Evolutionary conservation across 92 coral and sea anemone genomes (phyloP).

Genomic region (Siderastrea siderea): DNA sequence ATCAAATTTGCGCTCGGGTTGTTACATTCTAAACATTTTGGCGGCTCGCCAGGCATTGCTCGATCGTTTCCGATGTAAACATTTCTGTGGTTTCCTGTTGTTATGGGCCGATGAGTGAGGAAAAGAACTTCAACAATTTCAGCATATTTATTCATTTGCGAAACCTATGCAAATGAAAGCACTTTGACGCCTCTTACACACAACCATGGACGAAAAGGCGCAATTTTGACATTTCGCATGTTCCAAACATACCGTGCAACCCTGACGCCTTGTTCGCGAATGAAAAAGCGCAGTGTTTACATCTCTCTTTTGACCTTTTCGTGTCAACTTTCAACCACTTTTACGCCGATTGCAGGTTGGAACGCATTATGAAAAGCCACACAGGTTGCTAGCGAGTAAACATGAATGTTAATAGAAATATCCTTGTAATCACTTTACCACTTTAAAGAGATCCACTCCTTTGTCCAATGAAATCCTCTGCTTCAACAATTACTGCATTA

Average conservation of each 20-base stretch:
- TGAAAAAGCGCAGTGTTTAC: constrained; percentile 14
- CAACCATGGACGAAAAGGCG: constrained; percentile 16
- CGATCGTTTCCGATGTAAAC: constrained; percentile 46
- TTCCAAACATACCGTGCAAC: not conserved
- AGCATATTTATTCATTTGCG: not conserved
- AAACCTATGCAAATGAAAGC: constrained; percentile 34
- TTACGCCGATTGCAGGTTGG: not conserved
- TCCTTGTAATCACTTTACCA: constrained; percentile 31
- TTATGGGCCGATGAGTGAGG: constrained; percentile 15
- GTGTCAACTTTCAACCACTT: not conserved
- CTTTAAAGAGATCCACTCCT: constrained; percentile 23
- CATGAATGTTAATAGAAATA: constrained; percentile 15
- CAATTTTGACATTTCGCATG: constrained; percentile 42
- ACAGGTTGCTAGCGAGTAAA: constrained; percentile 17
- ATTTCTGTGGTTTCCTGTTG: constrained; percentile 56
- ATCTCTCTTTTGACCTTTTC: constrained; percentile 37
- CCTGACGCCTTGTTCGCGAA: constrained; percentile 20
- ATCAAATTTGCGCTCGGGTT: constrained; percentile 4
- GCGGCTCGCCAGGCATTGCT: constrained; percentile 31
- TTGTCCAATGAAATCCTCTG: constrained; percentile 48
- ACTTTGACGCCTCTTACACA: constrained; percentile 34
- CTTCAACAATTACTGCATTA: constrained; percentile 43
- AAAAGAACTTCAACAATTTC: not conserved
- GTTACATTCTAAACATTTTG: constrained; percentile 25
- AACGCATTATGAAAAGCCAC: constrained; percentile 26